Percentiles rank a stretch among this genome's conserved stretches.
These are phyloP conservation scores for Epizoanthus scotinus DNA, from an alignment of 92 coral and sea anemone genomes.

Conservation along the genomic window DNA sequence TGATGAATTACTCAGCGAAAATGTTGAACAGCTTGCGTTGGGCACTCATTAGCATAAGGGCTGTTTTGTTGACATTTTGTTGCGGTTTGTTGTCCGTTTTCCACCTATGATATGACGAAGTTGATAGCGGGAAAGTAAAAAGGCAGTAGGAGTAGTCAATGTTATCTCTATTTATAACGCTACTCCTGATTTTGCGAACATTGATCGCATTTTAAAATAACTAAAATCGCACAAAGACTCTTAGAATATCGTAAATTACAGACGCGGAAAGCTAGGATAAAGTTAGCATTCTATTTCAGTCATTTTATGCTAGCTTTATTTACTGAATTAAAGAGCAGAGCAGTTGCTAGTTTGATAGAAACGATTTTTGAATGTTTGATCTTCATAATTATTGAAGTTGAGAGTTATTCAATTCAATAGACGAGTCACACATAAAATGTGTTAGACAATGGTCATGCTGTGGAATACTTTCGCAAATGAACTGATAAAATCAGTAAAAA, in stretches of 20 bases:
- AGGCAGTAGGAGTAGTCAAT: not conserved
- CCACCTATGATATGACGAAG: not conserved
- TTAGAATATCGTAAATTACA: too few relatives aligned
- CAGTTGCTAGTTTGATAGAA: not conserved
- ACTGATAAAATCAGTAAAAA: conserved; percentile 1
- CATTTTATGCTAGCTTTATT: not conserved
- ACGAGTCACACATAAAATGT: not conserved
- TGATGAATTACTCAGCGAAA: conserved; percentile 30
- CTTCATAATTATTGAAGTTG: not conserved
- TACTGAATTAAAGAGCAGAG: not conserved
- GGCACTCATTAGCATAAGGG: conserved; percentile 18
- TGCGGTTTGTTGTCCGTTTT: conserved; percentile 17
- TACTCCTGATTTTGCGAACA: too few relatives aligned
- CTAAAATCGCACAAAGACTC: too few relatives aligned
- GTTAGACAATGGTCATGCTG: not conserved
- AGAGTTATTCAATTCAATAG: not conserved
- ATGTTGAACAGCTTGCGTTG: conserved; percentile 19
- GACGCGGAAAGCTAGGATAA: too few relatives aligned
- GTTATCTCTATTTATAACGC: too few relatives aligned
- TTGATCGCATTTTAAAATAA: too few relatives aligned
- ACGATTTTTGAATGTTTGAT: not conserved
- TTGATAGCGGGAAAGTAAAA: conserved; percentile 13
- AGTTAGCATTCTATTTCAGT: too few relatives aligned
- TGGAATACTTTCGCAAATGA: not conserved
- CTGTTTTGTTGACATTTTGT: conserved; percentile 27